Percentiles rank a stretch among this genome's conserved stretches.
These are phyloP conservation scores for Antedon mediterranea DNA, from an alignment of 53 echinoderm and acorn worm species.

Conservation along the genomic window DNA sequence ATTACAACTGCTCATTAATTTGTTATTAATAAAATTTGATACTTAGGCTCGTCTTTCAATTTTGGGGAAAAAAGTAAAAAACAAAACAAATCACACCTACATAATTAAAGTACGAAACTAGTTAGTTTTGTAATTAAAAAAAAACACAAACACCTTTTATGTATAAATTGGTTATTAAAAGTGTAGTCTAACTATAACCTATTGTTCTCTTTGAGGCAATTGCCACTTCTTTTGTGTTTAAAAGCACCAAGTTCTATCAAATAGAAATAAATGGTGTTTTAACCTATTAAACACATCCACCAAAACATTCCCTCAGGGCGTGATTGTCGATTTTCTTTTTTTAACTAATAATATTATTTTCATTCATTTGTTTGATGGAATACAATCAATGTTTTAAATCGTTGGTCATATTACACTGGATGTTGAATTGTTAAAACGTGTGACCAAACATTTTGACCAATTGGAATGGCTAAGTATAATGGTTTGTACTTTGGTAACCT, in stretches of 20 bases:
- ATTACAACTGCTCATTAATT: no score
- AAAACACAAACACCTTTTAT: neutral
- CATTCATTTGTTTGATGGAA: neutral
- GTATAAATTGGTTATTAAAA: no score
- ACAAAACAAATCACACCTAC: neutral
- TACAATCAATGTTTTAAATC: neutral
- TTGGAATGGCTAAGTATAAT: neutral
- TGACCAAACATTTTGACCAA: neutral
- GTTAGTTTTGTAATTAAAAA: neutral
- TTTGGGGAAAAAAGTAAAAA: neutral
- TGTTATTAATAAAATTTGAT: no score
- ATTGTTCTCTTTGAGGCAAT: neutral
- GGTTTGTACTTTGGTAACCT: neutral
- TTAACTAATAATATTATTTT: neutral
- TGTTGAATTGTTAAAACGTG: neutral
- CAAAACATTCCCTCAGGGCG: neutral
- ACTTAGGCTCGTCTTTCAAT: no score
- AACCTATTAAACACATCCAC: neutral
- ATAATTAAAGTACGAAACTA: neutral
- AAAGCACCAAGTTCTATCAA: neutral
- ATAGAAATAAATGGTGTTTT: neutral
- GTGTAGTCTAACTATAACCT: neutral
- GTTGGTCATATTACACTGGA: neutral
- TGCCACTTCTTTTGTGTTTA: neutral
- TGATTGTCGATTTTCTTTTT: neutral